phyloP scores from a whole-genome alignment of 2,797 vertebrate genomes.

The Poeciliopsis presidionis region DNA sequence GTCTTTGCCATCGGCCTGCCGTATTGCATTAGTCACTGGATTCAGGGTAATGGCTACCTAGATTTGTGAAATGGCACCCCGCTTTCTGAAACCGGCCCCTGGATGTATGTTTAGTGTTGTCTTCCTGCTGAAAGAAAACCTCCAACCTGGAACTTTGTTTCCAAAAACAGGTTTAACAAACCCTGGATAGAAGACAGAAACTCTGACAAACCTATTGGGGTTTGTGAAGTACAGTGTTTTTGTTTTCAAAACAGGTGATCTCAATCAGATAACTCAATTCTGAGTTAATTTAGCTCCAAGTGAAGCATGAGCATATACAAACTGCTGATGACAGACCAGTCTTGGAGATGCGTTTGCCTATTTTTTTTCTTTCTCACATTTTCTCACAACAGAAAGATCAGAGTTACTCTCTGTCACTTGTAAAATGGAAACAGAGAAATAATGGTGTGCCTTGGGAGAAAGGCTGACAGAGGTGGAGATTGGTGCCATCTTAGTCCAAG shows the following conservation, averaged over 20 bases:
- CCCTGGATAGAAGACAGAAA: too few relatives aligned
- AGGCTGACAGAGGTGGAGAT: conserved; percentile 35
- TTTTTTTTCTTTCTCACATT: conserved; percentile 25
- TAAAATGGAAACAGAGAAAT: conserved; percentile 38
- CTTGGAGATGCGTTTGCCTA: neutral
- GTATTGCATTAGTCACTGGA: too few relatives aligned
- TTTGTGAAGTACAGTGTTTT: too few relatives aligned
- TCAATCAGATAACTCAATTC: too few relatives aligned
- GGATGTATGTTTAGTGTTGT: neutral
- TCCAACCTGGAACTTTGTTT: neutral
- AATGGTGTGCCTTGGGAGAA: conserved; percentile 34
- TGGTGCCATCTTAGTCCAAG: conserved; percentile 18
- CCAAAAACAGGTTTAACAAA: too few relatives aligned
- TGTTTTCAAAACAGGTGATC: too few relatives aligned
- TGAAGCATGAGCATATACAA: too few relatives aligned
- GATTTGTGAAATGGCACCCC: too few relatives aligned
- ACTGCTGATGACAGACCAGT: neutral
- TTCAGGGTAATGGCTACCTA: too few relatives aligned
- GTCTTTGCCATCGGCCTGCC: too few relatives aligned
- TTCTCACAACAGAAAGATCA: conserved; percentile 22
- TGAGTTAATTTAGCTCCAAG: too few relatives aligned
- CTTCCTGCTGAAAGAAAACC: neutral
- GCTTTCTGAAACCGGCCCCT: neutral
- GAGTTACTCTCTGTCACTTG: conserved; percentile 25
- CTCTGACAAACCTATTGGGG: too few relatives aligned